Percentiles rank a stretch among this genome's conserved stretches.
phyloP scores from a whole-genome alignment of 2,797 vertebrate species.

The Erpetoichthys calabaricus region DNA sequence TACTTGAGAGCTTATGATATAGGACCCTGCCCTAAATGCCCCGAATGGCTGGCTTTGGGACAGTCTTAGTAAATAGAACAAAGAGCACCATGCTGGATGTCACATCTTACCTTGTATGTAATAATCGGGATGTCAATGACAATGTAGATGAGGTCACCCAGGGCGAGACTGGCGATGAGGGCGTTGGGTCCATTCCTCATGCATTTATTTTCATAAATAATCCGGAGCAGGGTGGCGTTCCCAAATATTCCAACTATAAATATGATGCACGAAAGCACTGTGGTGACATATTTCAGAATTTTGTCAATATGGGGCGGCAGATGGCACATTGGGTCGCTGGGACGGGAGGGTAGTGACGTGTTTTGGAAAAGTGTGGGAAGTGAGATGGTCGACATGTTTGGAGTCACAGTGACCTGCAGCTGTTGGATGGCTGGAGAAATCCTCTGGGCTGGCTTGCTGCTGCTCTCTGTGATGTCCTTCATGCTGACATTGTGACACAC shows the following conservation, averaged over 20 bases:
- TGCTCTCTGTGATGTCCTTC: slow-evolving; percentile 32
- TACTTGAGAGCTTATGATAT: no score
- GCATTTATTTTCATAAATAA: slow-evolving; percentile 96
- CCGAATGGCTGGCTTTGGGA: no score
- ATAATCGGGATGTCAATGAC: slow-evolving; percentile 81
- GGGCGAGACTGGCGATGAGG: slow-evolving; percentile 87
- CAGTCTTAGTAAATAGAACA: no score
- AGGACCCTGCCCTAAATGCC: no score
- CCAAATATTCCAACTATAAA: slow-evolving; percentile 91
- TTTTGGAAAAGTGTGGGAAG: slow-evolving; percentile 25
- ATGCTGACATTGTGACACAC: slow-evolving; percentile 41
- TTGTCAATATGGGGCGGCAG: slow-evolving; percentile 43
- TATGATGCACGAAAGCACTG: slow-evolving; percentile 71
- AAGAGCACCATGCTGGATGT: no score
- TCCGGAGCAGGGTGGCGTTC: slow-evolving; percentile 85
- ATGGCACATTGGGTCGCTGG: slow-evolving; percentile 34
- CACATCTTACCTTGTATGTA: slow-evolving; percentile 76
- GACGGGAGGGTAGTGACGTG: no score
- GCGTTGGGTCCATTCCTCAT: slow-evolving; percentile 97
- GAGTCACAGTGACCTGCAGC: no score
- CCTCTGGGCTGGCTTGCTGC: slow-evolving; percentile 20
- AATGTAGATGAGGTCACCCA: slow-evolving; percentile 94
- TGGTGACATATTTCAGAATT: slow-evolving; percentile 88
- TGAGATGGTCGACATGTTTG: slow-evolving; percentile 9
- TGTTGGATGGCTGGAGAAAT: slow-evolving; percentile 23